Evolutionary conservation across 2,113 vertebrate species (phyloP), one percentile per base, ranked within the genome.

Genomic region (Trematomus loennbergii): DNA sequence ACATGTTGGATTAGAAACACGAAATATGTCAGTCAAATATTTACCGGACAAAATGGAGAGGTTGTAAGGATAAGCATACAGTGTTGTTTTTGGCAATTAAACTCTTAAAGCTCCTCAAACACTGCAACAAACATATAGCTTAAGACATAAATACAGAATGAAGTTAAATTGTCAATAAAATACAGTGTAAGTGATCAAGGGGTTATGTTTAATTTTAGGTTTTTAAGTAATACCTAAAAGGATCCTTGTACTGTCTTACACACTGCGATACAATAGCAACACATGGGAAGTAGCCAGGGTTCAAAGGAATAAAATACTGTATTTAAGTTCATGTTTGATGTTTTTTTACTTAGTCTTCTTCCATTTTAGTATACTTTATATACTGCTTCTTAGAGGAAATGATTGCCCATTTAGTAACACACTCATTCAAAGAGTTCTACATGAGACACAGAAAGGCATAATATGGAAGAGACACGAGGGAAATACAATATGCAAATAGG

Each of bases 21-120:
- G 12, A 67, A 84, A 84, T 18, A 45, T 78, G 84, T 79, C 86
- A 87, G 54, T 84, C 72, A 82, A 6, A 33, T 48, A 20, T 75
- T 58, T 59, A 25, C 2, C 29, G n/a, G n/a, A n/a, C n/a, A n/a
- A n/a, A n/a, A n/a, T n/a, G n/a, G n/a, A n/a, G n/a, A n/a, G n/a
- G n/a, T n/a, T n/a, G n/a, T n/a, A n/a, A n/a, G n/a, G n/a, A n/a
- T n/a, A n/a, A n/a, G n/a, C n/a, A n/a, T n/a, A n/a, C n/a, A n/a
- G 18, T 29, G 29, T 29, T 4, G 29, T 29, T 3, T 29, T 29
- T 29, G 29, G 29, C 29, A 29, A 29, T 4, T 3, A 4, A 29
- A 29, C 4, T 29, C 29, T 29, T 4, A 29, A 40, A 7, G 36
- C 36, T 40, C 36, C 36, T 40, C 6, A 40, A 40, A 40, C 36